Conservation (phyloP, 2,113 vertebrate genomes). For the Rana temporaria region DNA sequence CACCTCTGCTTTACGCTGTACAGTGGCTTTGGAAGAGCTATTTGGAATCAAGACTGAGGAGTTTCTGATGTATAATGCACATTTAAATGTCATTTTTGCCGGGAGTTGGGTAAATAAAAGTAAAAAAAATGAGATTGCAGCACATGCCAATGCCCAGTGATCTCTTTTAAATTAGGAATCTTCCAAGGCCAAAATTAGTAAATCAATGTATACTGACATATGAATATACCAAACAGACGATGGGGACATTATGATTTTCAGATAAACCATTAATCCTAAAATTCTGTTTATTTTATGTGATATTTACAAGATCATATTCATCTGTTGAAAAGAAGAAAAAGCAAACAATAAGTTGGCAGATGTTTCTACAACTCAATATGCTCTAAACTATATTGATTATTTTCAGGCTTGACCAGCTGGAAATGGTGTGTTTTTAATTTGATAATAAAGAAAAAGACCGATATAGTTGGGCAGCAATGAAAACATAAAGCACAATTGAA, state of each 20-base stretch:
- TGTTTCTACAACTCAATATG: slow-evolving; percentile 9
- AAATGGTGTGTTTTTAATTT: background rate
- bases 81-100: too few relatives aligned
- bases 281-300: background rate
- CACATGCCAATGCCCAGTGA: too few relatives aligned
- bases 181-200: too few relatives aligned
- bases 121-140: too few relatives aligned
- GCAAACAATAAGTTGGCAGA: background rate
- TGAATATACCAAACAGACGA: background rate
- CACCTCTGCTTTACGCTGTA: too few relatives aligned
- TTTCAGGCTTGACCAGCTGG: slow-evolving; percentile 28
- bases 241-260: background rate
- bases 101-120: too few relatives aligned
- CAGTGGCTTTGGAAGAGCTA: too few relatives aligned
- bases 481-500: too few relatives aligned
- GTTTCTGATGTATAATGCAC: too few relatives aligned
- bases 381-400: slow-evolving; percentile 22
- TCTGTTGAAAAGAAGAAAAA: slow-evolving; percentile 2
- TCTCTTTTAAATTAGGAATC: too few relatives aligned
- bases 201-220: background rate
- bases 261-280: background rate
- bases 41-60: too few relatives aligned
- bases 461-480: background rate
- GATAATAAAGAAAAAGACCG: background rate
- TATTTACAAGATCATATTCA: slow-evolving; percentile 5